A percentile compares a stretch with the other conserved stretches of the same genome.
These are phyloP conservation scores for Calephelis nemesis DNA, from an alignment of 1,140 invertebrate genomes.

Conservation along the genomic window DNA sequence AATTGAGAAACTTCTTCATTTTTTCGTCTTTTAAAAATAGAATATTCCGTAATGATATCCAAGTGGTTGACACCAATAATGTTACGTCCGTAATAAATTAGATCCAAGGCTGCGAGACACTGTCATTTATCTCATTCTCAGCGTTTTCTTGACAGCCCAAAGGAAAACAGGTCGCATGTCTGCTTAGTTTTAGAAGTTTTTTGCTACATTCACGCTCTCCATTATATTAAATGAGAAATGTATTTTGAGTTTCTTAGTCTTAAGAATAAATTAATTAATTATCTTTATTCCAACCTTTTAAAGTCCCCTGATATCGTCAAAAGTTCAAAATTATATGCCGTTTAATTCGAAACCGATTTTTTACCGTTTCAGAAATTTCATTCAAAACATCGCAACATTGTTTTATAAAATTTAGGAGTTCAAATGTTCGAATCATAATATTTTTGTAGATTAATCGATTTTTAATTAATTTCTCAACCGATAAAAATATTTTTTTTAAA, in stretches of 20 bases:
- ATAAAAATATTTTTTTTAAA: too few species aligned
- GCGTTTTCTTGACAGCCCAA: slow-evolving; percentile 8
- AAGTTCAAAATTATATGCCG: too few species aligned
- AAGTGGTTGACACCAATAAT: slow-evolving; percentile 7
- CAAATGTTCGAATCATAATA: too few species aligned
- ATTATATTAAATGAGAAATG: neutral
- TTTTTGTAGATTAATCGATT: too few species aligned
- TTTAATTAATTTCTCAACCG: too few species aligned
- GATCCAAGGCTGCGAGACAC: slow-evolving; percentile 1
- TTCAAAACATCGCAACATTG: too few species aligned
- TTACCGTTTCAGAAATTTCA: too few species aligned
- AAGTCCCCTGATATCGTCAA: too few species aligned
- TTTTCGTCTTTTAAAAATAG: neutral
- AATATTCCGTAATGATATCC: slow-evolving; percentile 6
- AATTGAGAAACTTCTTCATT: neutral
- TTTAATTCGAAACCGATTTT: too few species aligned
- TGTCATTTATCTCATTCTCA: slow-evolving; percentile 12
- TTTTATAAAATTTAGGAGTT: too few species aligned
- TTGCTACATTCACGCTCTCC: neutral
- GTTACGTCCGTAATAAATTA: slow-evolving; percentile 7
- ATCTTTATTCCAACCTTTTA: too few species aligned
- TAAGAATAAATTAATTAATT: too few species aligned
- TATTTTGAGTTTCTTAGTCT: neutral
- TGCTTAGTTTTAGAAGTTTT: slow-evolving; percentile 14
- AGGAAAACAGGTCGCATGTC: slow-evolving; percentile 9